A percentile compares a stretch with the other conserved stretches of the same genome.
Evolutionary conservation across 2,797 vertebrate species (phyloP).

Genomic region (Cuculus canorus): DNA sequence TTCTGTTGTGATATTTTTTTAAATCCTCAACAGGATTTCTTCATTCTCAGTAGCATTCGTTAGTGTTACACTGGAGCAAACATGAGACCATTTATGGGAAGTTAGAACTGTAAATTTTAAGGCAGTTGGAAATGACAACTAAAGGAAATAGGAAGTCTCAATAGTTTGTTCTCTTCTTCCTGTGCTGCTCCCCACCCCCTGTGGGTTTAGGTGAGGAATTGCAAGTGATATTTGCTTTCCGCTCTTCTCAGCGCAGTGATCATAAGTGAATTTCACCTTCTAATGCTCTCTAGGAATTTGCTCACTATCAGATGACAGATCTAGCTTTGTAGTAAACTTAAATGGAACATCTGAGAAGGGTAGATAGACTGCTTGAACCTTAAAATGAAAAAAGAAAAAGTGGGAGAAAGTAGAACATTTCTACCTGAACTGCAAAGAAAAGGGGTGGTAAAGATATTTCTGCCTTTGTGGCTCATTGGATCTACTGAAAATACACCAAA

Average conservation of each 20-base stretch:
- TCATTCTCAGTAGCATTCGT: background rate
- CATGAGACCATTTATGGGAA: background rate
- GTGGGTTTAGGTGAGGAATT: background rate
- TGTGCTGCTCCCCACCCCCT: background rate
- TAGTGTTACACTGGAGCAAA: background rate
- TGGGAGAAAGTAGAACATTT: background rate
- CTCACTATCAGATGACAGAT: background rate
- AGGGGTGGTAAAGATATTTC: background rate
- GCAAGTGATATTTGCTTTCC: background rate
- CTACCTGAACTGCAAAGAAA: background rate
- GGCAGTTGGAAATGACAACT: background rate
- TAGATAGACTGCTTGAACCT: background rate
- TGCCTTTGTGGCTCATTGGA: background rate
- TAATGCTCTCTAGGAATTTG: slow-evolving; percentile 36
- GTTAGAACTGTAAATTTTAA: background rate
- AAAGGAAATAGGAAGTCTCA: background rate
- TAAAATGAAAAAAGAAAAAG: background rate
- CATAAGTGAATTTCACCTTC: slow-evolving; percentile 8
- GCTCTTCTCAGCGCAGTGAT: background rate
- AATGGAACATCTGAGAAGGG: background rate
- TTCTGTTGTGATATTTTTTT: background rate
- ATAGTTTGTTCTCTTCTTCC: background rate
- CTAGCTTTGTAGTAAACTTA: background rate
- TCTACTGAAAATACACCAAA: background rate
- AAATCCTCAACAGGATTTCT: background rate